These are phyloP conservation scores for Physocephala rufipes DNA, from an alignment of 2,888 invertebrate genomes.

Conservation along the genomic window DNA sequence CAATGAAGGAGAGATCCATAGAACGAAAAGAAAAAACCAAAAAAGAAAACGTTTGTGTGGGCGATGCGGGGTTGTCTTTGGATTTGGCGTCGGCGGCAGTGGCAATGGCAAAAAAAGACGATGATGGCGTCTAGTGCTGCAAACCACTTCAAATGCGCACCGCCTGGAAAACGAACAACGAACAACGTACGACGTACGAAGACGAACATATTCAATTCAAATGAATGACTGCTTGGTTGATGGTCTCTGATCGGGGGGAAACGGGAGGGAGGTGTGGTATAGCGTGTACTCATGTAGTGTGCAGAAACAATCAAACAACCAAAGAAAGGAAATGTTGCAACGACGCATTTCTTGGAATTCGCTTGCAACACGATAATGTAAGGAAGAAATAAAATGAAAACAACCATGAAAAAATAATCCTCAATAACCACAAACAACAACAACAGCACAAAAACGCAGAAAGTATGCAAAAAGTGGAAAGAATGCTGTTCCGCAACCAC, in stretches of 20 bases:
- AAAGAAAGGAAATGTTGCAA: conserved; percentile 25
- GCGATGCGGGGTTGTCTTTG: background rate
- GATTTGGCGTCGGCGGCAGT: background rate
- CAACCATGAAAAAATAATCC: background rate
- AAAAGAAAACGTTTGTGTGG: conserved; percentile 17
- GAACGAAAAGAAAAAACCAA: background rate
- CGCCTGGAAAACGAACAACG: background rate
- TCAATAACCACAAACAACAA: conserved; percentile 13
- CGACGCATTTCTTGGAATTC: conserved; percentile 30
- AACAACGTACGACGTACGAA: conserved; percentile 5
- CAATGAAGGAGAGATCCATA: conserved; percentile 27
- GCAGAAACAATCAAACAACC: background rate
- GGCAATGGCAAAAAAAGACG: background rate
- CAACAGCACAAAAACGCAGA: background rate
- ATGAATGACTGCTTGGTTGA: conserved; percentile 13
- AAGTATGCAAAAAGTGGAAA: conserved; percentile 16
- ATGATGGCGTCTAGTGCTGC: conserved; percentile 7
- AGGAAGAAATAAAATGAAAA: too few species aligned
- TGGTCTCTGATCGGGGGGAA: background rate
- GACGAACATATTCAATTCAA: conserved; percentile 6
- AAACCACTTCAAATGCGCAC: conserved; percentile 3
- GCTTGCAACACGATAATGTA: conserved; percentile 14
- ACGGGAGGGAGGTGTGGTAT: background rate
- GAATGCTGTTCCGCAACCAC: conserved; percentile 28
- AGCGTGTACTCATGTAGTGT: conserved; percentile 1